These are phyloP conservation scores for Eutolmus rufibarbis DNA, from an alignment of 2,888 invertebrate genomes.

Conservation along the genomic window DNA sequence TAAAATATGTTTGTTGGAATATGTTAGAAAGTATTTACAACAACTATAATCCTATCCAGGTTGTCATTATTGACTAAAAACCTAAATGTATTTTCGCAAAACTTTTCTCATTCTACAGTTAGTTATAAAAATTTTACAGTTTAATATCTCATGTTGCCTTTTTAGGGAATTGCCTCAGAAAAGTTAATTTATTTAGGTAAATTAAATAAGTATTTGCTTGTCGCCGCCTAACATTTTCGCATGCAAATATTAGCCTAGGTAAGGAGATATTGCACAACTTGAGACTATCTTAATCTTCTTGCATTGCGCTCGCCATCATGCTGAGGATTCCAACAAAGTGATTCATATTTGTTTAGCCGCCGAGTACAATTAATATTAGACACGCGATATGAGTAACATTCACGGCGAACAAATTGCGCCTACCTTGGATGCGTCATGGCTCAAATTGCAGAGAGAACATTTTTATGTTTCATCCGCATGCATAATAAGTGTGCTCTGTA, in stretches of 20 bases:
- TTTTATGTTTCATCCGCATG: slow-evolving; percentile 9
- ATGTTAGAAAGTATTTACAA: too few relatives aligned
- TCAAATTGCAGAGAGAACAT: not conserved
- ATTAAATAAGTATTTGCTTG: not conserved
- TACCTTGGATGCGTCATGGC: slow-evolving; percentile 11
- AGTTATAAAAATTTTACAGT: too few relatives aligned
- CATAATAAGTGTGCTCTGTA: not conserved
- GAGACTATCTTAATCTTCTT: not conserved
- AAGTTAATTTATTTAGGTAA: not conserved
- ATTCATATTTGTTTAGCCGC: slow-evolving; percentile 6
- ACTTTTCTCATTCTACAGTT: too few relatives aligned
- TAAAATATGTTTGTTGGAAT: too few relatives aligned
- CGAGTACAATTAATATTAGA: slow-evolving; percentile 2
- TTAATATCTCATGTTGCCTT: too few relatives aligned
- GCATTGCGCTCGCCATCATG: not conserved
- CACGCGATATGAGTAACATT: slow-evolving; percentile 21
- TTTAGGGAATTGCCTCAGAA: not conserved
- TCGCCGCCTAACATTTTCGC: not conserved
- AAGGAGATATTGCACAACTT: not conserved
- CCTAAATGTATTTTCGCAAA: too few relatives aligned
- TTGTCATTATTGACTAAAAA: too few relatives aligned
- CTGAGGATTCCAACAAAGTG: not conserved
- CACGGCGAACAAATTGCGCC: not conserved
- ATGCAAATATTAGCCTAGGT: not conserved
- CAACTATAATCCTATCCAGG: too few relatives aligned